Percentiles rank a stretch among this genome's conserved stretches.
These are phyloP conservation scores for Phaonia tiefii DNA, from an alignment of 2,888 invertebrate genomes.

Conservation along the genomic window DNA sequence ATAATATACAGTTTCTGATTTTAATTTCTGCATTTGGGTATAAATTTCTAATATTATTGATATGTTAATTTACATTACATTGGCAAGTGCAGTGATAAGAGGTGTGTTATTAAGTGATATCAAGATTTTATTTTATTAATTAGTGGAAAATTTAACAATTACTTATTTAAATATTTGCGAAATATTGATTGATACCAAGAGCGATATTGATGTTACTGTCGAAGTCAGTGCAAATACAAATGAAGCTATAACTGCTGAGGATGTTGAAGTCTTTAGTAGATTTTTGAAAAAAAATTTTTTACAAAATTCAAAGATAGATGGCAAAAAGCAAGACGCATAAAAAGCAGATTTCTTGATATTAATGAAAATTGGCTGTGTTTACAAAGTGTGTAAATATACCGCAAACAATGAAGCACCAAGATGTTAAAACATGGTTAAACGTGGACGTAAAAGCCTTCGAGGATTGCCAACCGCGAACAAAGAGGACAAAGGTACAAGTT, in stretches of 20 bases:
- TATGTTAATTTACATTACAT: constrained; percentile 32
- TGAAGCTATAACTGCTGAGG: constrained; percentile 26
- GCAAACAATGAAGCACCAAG: constrained; percentile 21
- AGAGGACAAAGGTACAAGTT: background rate
- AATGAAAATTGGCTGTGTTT: constrained; percentile 25
- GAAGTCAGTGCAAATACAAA: constrained; percentile 23
- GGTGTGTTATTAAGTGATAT: constrained; percentile 37
- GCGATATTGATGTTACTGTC: constrained; percentile 32
- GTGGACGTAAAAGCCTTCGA: constrained; percentile 25
- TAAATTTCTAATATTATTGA: constrained; percentile 38
- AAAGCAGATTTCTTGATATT: constrained; percentile 24
- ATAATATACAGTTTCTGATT: constrained; percentile 38
- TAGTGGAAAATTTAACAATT: constrained; percentile 26
- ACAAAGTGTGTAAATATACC: constrained; percentile 6
- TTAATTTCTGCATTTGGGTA: constrained; percentile 33
- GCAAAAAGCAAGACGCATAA: constrained; percentile 19
- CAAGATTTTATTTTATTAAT: constrained; percentile 37
- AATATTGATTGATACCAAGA: constrained; percentile 33
- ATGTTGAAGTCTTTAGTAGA: constrained; percentile 32
- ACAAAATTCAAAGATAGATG: constrained; percentile 14
- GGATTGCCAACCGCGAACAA: constrained; percentile 16
- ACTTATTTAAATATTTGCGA: constrained; percentile 34
- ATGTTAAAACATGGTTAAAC: constrained; percentile 10
- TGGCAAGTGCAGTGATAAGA: constrained; percentile 20
- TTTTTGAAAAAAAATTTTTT: constrained; percentile 25